A percentile compares a stretch with the other conserved stretches of the same genome.
Evolutionary conservation across 92 coral and sea anemone genomes (phyloP).

Genomic region (Meandrina meandrites): DNA sequence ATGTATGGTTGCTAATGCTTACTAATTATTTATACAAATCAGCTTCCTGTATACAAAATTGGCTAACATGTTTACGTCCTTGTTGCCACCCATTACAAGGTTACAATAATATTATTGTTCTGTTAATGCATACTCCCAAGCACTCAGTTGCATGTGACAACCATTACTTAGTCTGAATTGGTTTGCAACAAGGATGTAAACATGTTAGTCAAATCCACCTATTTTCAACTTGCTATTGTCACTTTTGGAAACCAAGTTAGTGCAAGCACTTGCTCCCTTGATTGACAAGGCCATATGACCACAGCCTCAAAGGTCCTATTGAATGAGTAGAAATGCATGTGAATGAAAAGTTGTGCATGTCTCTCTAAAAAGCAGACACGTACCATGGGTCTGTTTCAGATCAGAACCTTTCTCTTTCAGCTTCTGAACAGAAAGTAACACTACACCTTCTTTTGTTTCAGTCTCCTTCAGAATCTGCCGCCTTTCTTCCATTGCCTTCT

Average conservation of each 20-base stretch:
- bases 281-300: neutral
- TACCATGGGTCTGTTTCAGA: constrained; percentile 26
- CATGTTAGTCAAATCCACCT: no score
- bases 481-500: constrained; percentile 75
- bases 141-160: neutral
- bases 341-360: constrained; percentile 17
- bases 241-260: no score
- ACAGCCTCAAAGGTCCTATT: neutral
- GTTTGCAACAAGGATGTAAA: no score
- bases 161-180: no score
- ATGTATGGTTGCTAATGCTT: no score
- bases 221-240: no score
- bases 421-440: constrained; percentile 62
- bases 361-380: constrained; percentile 18
- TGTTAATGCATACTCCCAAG: neutral
- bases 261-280: neutral
- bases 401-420: constrained; percentile 24
- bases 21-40: no score
- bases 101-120: no score
- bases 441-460: constrained; percentile 64
- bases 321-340: no score
- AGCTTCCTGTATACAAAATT: no score
- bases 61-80: no score
- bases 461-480: constrained; percentile 58
- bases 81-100: no score